phyloP scores from a whole-genome alignment of 2,888 invertebrate species.

The Acanthosepion esculentum region DNA sequence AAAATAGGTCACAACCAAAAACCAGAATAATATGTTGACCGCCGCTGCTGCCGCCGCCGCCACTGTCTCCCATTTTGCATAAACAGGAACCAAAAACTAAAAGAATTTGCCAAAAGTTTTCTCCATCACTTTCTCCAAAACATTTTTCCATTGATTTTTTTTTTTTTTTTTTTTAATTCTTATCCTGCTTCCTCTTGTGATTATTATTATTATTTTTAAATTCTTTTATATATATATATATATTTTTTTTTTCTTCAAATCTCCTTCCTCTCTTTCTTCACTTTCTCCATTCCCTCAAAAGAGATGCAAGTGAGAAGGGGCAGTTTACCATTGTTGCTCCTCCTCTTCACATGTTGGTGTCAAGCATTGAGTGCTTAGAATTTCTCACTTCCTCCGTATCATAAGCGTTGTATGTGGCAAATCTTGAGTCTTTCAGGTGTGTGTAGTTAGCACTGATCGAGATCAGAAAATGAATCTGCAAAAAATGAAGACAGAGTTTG shows the following conservation, averaged over 20 bases:
- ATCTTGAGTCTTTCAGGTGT: slow-evolving; percentile 67
- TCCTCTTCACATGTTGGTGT: slow-evolving; percentile 70
- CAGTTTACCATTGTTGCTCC: background rate
- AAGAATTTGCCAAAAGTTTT: background rate
- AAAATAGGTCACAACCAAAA: background rate
- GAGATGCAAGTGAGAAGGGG: background rate
- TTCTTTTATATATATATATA: background rate
- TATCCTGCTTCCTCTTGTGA: slow-evolving; percentile 7
- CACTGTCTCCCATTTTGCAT: background rate
- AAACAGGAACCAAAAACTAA: background rate
- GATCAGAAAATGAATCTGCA: slow-evolving; percentile 70
- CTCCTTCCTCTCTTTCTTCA: slow-evolving; percentile 33
- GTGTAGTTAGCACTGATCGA: slow-evolving; percentile 69
- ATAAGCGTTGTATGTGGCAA: slow-evolving; percentile 70
- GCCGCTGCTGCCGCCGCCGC: background rate
- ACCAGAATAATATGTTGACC: slow-evolving; percentile 7
- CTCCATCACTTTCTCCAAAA: background rate
- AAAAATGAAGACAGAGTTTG: slow-evolving; percentile 44
- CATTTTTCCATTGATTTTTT: background rate
- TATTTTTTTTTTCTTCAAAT: background rate
- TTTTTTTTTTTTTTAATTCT: background rate
- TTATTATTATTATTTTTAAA: background rate
- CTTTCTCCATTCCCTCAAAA: slow-evolving; percentile 11
- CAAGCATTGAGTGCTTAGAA: slow-evolving; percentile 68
- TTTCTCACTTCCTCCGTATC: slow-evolving; percentile 63